Evolutionary conservation across 1,140 invertebrate species (phyloP), one percentile per base, ranked within the genome.

Genomic region (Lucilia cuprina): DNA sequence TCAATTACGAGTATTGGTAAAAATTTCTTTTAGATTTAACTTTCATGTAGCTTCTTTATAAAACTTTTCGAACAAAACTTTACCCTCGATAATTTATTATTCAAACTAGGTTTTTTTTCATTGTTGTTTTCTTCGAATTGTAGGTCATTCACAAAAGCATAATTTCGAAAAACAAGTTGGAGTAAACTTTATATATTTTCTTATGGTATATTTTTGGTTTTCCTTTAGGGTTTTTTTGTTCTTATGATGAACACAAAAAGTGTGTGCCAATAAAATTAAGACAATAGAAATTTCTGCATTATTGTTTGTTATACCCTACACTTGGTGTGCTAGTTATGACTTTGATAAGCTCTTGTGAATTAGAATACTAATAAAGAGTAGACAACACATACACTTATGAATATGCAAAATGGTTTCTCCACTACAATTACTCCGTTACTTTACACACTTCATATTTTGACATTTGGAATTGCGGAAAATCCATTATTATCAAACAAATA

Each of bases 181-280:
- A 41, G n/a, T 60, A 60, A 60, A 60, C n/a, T 60, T 60, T 17
- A 60, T 60, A 30, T 30, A 60, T 17, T 60, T 60, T 60, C 65
- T 70, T 70, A 70, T 19, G 65, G n/a, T 25, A 25, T 70, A 12
- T 21, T 70, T 70, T 70, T 7, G 2, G 0, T 25, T 25, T 70
- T 70, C 2, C 10, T 25, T 70, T 70, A 2, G 5, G 19, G 4
- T 70, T 70, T 70, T 70, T 25, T 70, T 70, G 19, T 70, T 70
- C 19, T 21, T 55, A 55, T n/a, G 50, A 55, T 55, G 50, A 17
- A 13, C 17, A 55, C 65, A 21, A 70, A 21, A 19, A 70, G 5
- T 80, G 19, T 80, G 25, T 50, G 77, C 77, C 77, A 80, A 80
- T 80, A 80, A 80, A 80, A 77, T 77, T 77, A 77, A 77, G 74